phyloP scores from a whole-genome alignment of 2,113 vertebrate genomes.

The Triplophysa tibetana region DNA sequence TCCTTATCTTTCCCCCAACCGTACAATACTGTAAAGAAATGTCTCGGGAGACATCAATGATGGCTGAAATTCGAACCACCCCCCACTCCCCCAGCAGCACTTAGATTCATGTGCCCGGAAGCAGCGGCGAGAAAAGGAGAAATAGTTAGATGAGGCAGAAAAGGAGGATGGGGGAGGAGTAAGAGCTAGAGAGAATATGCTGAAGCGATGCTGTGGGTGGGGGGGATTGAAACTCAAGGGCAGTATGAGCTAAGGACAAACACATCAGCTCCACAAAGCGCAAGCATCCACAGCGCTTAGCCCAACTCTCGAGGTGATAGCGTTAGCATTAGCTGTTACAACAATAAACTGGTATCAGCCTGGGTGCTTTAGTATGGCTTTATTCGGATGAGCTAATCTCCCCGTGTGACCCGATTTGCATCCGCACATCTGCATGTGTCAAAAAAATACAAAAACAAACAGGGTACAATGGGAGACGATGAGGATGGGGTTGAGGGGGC shows the following conservation, averaged over 20 bases:
- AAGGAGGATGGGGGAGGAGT: constrained; percentile 39
- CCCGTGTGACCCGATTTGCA: constrained; percentile 78
- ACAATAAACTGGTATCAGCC: constrained; percentile 48
- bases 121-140: constrained; percentile 70
- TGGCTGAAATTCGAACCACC: constrained; percentile 75
- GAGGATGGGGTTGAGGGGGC: constrained; percentile 57
- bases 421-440: constrained; percentile 71
- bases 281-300: constrained; percentile 46
- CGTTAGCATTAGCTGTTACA: constrained; percentile 45
- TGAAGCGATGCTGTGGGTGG: constrained; percentile 41
- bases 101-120: constrained; percentile 78
- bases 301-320: constrained; percentile 31
- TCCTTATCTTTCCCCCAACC: constrained; percentile 70
- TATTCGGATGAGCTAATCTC: constrained; percentile 75
- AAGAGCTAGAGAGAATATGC: constrained; percentile 57
- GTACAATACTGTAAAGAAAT: constrained; percentile 70
- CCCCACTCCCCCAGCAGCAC: constrained; percentile 42
- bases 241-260: constrained; percentile 81
- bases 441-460: constrained; percentile 74
- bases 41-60: constrained; percentile 68
- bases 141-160: constrained; percentile 49
- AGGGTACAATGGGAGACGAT: constrained; percentile 61
- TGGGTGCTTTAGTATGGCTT: constrained; percentile 36
- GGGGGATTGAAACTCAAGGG: constrained; percentile 71
- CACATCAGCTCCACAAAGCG: constrained; percentile 65